Base-by-base conservation (phyloP, 2,113 vertebrate species). In the Cricetomys ansorgei region DNA sequence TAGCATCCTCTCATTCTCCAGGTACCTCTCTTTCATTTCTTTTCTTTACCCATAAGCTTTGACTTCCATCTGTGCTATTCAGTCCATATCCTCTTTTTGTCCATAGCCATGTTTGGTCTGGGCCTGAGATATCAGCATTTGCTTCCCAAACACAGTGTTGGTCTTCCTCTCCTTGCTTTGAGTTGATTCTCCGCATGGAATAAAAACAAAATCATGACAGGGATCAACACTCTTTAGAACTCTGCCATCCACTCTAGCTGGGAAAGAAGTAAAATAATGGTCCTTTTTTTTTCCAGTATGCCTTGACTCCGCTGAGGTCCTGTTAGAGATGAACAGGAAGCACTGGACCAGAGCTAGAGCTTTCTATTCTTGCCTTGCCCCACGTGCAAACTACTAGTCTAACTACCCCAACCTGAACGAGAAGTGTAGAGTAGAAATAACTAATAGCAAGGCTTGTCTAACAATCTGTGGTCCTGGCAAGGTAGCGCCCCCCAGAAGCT, bases 241-340 rank as follows among this genome's bases (percentile, higher is more conserved):
- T 21, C 5, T 2, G 1, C 4, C 53, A 12, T 40, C 37, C 3
- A 25, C 34, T 9, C 69, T 5, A 50, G 19, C 16, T 34, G 3
- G 7, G n/a, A 9, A 59, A 40, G 53, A 57, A 57, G 27, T 57
- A 81, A 59, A 81, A 29, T 40, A 29, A 40, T 6, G 12, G 7
- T 40, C 13, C 55, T 2, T 81, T 81, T 81, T 2, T 81, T 81
- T 81, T 43, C n/a, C 55, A 59, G 55, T 59, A 37, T 59, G 37
- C 0, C 55, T 57, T 59, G n/a, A 43, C n/a, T 59, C n/a, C 29
- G 3, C 13, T 59, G 55, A 59, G 25, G 53, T 83, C 25, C 23
- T 29, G 40, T 15, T 43, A 62, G 55, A 43, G 25, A 62, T 3
- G 12, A 23, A 29, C 12, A 40, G 53, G 23, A 81, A 73, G 43